Base-by-base conservation (phyloP, 1,140 invertebrate species). In the Pseudomyrmex dendroicus region DNA sequence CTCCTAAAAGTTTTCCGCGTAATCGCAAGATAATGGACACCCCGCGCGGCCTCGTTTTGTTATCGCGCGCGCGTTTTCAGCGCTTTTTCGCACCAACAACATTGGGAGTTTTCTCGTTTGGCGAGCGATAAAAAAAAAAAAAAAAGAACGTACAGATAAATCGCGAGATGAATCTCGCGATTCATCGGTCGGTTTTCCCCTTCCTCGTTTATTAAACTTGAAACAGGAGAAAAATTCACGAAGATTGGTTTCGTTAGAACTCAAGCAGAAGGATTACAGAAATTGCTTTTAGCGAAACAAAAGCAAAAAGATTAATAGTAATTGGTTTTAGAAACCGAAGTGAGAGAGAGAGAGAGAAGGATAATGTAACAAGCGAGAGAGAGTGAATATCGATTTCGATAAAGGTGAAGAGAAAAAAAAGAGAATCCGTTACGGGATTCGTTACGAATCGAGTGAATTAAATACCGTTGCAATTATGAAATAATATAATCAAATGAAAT, bases 1-100 rank as follows among this genome's bases (percentile, higher is more conserved):
- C 64, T 25, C 44, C n/a, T 46, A n/a, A 80, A 78, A 78, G 76
- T 80, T 70, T 80, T 12, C 66, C 56, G 9, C 76, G 66, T 70
- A 80, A 80, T 80, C 76, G 66, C 12, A 15, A 61, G 35, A 22
- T 70, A 70, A 80, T 80, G 44, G 66, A 80, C 54, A 59, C 12
- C 7, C 35, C 35, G 35, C 20, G 13, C 54, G 35, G 25, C 13
- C 25, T 48, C 10, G 50, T 77, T 80, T 70, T 80, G 70, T 70
- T 67, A 80, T 35, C 22, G 62, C 44, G 20, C 52, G 54, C 52
- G 46, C 64, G 35, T 57, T 72, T 17, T 35, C 5, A 8, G 10
- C 15, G 54, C 64, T 70, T 78, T 70, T 59, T 61, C 20, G 12
- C 22, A 10, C 54, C 22, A 22, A 17, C 44, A 46, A 59, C 52